Base-by-base conservation (phyloP, 2,113 vertebrate species). In the Hippotragus niger region DNA sequence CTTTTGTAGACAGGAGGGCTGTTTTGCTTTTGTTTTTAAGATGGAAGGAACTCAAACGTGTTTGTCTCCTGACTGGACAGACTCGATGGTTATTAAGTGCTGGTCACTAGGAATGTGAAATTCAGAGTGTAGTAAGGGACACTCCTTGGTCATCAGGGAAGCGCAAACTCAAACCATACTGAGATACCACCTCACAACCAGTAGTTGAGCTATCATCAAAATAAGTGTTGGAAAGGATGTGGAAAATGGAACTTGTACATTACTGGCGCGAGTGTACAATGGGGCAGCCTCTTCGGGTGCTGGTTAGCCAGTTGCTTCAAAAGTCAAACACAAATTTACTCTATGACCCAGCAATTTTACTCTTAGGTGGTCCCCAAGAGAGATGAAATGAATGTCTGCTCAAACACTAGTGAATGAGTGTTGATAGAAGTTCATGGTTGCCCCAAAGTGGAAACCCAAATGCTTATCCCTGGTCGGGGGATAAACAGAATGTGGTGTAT, bases 191-290 rank as follows among this genome's bases (percentile, higher is more conserved):
- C 33, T 85, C 36, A 5, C 5, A 78, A 19, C 80, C 33, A 57
- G 67, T 3, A 12, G 25, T 17, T 23, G 15, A 40, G 5, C 53
- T 67, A 3, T 29, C 6, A 52, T 64, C 5, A 27, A 55, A 50
- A 6, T n/a, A 33, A 83, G 74, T 9, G 12, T 78, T 13, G 23
- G 6, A 13, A n/a, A 64, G 12, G 25, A 10, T 40, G 0, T 17
- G 36, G 36, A 60, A 83, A 36, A 19, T 0, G 11, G 11, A 47
- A 17, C 27, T 14, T 6, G 1, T 0, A 13, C 14, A 2, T 82
- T 57, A 11, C 27, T 64, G 88, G 33, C 2, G 1, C 4, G 13
- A 53, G 21, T 64, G 47, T 31, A 43, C 23, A 67, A 7, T 62
- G 53, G 7, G 15, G 5, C 50, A n/a, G 29, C 43, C 60, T 29